phyloP scores from a whole-genome alignment of 92 coral and sea anemone species.

The Epizoanthus stellaris region DNA sequence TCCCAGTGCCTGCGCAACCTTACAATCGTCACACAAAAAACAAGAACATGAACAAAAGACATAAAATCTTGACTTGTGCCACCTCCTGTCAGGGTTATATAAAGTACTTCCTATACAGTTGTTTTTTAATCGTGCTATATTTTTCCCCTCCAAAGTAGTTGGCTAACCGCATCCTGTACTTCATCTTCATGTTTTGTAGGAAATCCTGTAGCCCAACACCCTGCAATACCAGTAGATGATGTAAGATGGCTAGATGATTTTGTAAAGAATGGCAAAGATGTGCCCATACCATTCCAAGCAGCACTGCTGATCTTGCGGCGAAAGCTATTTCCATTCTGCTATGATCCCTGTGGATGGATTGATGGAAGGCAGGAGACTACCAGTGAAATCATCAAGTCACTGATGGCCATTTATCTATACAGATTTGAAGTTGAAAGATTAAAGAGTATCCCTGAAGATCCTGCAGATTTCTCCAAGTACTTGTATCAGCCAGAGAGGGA shows the following conservation, averaged over 20 bases:
- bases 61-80: too few relatives aligned
- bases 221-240: conserved; percentile 69
- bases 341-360: conserved; percentile 15
- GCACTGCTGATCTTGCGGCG: conserved; percentile 11
- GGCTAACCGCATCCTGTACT: too few relatives aligned
- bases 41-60: too few relatives aligned
- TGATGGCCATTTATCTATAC: conserved; percentile 72
- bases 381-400: conserved; percentile 55
- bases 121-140: too few relatives aligned
- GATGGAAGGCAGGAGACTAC: conserved; percentile 58
- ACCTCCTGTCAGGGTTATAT: too few relatives aligned
- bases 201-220: conserved; percentile 48
- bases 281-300: background rate
- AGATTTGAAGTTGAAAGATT: background rate
- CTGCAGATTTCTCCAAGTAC: conserved; percentile 61
- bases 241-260: conserved; percentile 54
- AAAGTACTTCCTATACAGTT: too few relatives aligned
- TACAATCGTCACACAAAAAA: too few relatives aligned
- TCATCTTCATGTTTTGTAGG: conserved; percentile 24
- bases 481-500: conserved; percentile 78
- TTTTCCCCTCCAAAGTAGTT: too few relatives aligned
- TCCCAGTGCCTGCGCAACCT: too few relatives aligned
- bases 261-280: conserved; percentile 19
- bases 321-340: conserved; percentile 4
- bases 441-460: conserved; percentile 43